These are phyloP conservation scores for Tuberolachnus salignus DNA, from an alignment of 2,888 invertebrate genomes.

Conservation along the genomic window DNA sequence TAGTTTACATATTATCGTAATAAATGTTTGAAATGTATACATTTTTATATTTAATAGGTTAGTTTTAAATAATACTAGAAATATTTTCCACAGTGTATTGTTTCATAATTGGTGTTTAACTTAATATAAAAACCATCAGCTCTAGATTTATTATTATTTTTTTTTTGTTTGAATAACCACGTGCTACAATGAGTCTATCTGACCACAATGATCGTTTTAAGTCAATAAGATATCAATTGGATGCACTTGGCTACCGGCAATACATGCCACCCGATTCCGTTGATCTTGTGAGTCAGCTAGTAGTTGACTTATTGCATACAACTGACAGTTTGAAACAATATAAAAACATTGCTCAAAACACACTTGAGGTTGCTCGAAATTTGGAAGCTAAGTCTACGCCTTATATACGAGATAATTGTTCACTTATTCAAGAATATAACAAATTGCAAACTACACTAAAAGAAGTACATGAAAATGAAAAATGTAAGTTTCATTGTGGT, in stretches of 20 bases:
- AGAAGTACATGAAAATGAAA: conserved; percentile 20
- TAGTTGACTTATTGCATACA: conserved; percentile 83
- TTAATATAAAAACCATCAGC: neutral
- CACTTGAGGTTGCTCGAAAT: conserved; percentile 67
- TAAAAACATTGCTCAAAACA: conserved; percentile 76
- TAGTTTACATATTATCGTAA: no score
- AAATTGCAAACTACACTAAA: conserved; percentile 37
- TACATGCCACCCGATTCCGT: conserved; percentile 76
- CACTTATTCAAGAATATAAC: conserved; percentile 45
- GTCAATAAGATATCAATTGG: conserved; percentile 74
- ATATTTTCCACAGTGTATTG: neutral
- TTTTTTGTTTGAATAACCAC: neutral
- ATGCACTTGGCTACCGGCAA: conserved; percentile 82
- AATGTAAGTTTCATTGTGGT: neutral
- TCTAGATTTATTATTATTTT: neutral
- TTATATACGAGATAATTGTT: conserved; percentile 47
- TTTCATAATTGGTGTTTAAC: neutral
- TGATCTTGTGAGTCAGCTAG: conserved; percentile 78
- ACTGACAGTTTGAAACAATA: conserved; percentile 86
- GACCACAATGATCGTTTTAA: conserved; percentile 61
- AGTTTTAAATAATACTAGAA: neutral
- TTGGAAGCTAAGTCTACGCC: conserved; percentile 50
- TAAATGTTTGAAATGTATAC: neutral
- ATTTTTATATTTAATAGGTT: no score
- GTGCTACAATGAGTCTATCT: conserved; percentile 2